phyloP scores from a whole-genome alignment of 1,140 invertebrate genomes.

The Leptonema lineaticorne region DNA sequence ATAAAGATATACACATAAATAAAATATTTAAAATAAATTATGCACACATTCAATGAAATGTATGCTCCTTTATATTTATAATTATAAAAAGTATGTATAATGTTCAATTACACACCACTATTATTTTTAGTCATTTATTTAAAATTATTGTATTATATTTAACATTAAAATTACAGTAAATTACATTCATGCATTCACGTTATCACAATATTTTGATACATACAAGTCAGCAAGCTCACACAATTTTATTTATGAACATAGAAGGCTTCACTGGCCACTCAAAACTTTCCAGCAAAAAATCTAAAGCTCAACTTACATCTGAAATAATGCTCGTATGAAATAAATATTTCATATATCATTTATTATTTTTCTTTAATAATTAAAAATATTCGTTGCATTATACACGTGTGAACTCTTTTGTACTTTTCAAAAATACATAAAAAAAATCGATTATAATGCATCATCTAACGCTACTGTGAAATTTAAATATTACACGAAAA shows the following conservation, averaged over 20 bases:
- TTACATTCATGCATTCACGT: conserved; percentile 7
- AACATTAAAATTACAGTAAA: no score
- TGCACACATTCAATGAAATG: conserved; percentile 18
- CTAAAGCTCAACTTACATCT: conserved; percentile 1
- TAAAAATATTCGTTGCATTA: conserved; percentile 9
- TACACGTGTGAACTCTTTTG: not conserved
- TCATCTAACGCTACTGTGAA: not conserved
- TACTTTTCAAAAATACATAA: conserved; percentile 2
- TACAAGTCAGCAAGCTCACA: conserved; percentile 6
- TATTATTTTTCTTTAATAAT: not conserved
- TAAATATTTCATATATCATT: not conserved
- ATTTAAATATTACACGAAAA: conserved; percentile 1
- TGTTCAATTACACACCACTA: conserved; percentile 15
- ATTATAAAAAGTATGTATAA: conserved; percentile 16
- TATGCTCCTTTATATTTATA: conserved; percentile 7
- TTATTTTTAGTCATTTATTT: no score
- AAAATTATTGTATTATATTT: no score
- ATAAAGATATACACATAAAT: conserved; percentile 7
- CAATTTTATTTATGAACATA: conserved; percentile 10
- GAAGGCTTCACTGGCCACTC: conserved; percentile 6
- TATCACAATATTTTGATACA: conserved; percentile 24
- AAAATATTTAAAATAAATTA: conserved; percentile 20
- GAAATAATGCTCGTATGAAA: not conserved
- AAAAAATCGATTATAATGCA: conserved; percentile 10
- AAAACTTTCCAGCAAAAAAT: conserved; percentile 1